These are phyloP conservation scores for Betta splendens DNA, from an alignment of 2,797 vertebrate species.

Conservation along the genomic window DNA sequence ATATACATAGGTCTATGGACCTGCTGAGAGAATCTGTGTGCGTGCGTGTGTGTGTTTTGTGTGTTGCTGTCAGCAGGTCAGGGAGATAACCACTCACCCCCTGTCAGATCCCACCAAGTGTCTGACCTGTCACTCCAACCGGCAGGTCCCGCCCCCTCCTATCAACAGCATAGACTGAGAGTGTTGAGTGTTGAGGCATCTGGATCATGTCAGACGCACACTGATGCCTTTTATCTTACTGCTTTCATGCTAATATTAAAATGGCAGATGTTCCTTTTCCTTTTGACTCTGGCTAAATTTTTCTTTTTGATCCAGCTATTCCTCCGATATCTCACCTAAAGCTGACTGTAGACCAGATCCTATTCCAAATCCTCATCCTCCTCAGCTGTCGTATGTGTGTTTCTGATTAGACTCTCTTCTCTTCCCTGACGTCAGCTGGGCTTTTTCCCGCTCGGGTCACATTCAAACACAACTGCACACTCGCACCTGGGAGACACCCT, in stretches of 20 bases:
- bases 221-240: conserved; percentile 14
- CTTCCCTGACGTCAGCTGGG: conserved; percentile 51
- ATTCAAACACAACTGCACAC: conserved; percentile 23
- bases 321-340: conserved; percentile 36
- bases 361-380: conserved; percentile 53
- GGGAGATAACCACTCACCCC: conserved; percentile 57
- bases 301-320: conserved; percentile 10
- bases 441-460: conserved; percentile 23
- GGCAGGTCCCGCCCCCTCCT: conserved; percentile 43
- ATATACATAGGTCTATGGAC: background rate
- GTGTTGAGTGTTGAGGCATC: conserved; percentile 63
- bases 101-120: conserved; percentile 54
- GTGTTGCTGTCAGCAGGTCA: conserved; percentile 56
- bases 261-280: background rate
- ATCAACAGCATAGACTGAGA: conserved; percentile 49
- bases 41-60: conserved; percentile 16
- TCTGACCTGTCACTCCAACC: conserved; percentile 50
- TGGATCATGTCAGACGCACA: conserved; percentile 54
- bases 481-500: conserved; percentile 36
- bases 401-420: conserved; percentile 62
- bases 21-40: conserved; percentile 1
- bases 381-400: conserved; percentile 49
- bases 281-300: conserved; percentile 12
- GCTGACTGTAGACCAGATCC: conserved; percentile 40
- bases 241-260: conserved; percentile 1